Base-by-base conservation (phyloP, 2,113 vertebrate species). In the Sinocyclocheilus rhinocerous region DNA sequence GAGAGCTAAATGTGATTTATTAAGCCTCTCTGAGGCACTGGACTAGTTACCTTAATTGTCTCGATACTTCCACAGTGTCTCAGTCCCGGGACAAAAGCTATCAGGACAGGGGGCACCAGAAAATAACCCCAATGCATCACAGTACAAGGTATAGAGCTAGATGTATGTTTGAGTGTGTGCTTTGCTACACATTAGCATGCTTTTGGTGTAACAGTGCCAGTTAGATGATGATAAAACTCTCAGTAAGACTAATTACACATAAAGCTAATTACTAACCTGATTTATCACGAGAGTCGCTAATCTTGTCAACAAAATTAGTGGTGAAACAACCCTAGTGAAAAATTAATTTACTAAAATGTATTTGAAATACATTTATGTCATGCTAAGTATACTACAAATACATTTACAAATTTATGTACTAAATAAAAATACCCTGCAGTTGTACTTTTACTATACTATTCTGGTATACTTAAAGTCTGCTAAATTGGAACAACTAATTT, bases 111-210 rank as follows among this genome's bases (percentile, higher is more conserved):
- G 85, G 91, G 92, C 91, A 90, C 89, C 88, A 90, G 89, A 93
- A 96, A 96, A 96, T 93, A 93, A 96, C 92, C 84, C 84, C 91
- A 93, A 96, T 96, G 95, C 91, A 96, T 97, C 95, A 97, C 93
- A 86, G 94, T 91, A 20, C 67, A 76, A 26, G 84, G 16, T 26
- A 69, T n/a, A 76, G 13, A 26, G 73, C 45, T 26, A 6, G 24
- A 4, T 1, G 4, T 50, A 77, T 55, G 48, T 39, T 72, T 29
- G 75, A 52, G 78, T 84, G 87, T 89, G 88, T 36, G 78, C 72
- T 83, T 83, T 88, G 86, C 83, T 77, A 84, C 89, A 92, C 24
- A 94, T 94, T 95, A 96, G 94, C 91, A 92, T 93, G 94, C 94
- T 92, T 95, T 90, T 89, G 92, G 92, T 92, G 91, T 92, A 93